Evolutionary conservation across 2,888 invertebrate genomes (phyloP), one percentile per base, ranked within the genome.

Genomic region (Acheta domesticus): DNA sequence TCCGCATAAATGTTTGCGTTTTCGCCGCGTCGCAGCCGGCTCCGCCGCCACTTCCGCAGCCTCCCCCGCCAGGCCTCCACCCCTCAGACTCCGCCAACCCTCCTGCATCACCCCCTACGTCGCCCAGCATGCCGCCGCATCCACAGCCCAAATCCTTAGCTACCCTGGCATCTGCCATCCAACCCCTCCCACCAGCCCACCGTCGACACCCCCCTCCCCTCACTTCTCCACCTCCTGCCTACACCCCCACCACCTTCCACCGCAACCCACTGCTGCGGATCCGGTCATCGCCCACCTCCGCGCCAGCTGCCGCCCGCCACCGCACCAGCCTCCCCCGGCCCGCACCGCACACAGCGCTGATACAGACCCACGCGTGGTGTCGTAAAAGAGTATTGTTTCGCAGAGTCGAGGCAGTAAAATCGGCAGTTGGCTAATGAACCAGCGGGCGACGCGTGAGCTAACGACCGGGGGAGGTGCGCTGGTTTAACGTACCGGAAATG

Each of bases 321-420:
- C 19, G 19, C 19, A 12, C 19, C 62, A 1, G 19, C 12, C 62
- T 62, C 12, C n/a, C 62, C 62, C 62, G 62, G 14, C 62, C 16
- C 12, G 12, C 62, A 62, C 62, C n/a, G 16, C 62, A 14, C 62
- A 14, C n/a, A 14, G 16, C 16, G 16, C n/a, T 62, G 14, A 19
- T n/a, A 14, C 62, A n/a, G 14, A 14, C 16, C 62, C 16, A 62
- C n/a, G 62, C n/a, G 14, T n/a, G n/a, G 62, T n/a, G 62, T 62
- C 62, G 62, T 62, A 62, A 62, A 62, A 62, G 14, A 62, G 62
- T 62, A 62, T 62, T 62, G 62, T 62, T 62, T 62, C n/a, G 62
- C 62, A 62, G 62, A 62, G 62, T 62, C n/a, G 62, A 14, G 14
- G 62, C 62, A 62, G 16, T 62, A 62, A 62, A 62, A 62, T 62